A percentile compares a stretch with the other conserved stretches of the same genome.
phyloP scores from a whole-genome alignment of 2,888 invertebrate species.

The Protodeltote pygarga region DNA sequence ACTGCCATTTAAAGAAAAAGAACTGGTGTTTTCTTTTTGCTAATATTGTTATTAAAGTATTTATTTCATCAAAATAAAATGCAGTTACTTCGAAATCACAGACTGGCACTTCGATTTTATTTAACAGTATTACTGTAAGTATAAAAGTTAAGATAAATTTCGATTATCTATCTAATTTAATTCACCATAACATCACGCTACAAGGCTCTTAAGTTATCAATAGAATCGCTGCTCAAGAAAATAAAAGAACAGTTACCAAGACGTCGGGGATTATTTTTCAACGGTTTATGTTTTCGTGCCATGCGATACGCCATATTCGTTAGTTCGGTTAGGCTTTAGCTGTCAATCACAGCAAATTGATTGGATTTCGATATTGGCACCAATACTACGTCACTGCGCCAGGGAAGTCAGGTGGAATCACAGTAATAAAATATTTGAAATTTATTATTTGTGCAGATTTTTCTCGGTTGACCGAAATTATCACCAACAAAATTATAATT shows the following conservation, averaged over 20 bases:
- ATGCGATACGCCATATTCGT: constrained; percentile 48
- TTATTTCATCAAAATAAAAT: too few relatives aligned
- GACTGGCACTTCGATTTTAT: too few relatives aligned
- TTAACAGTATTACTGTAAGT: neutral
- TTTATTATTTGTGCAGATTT: neutral
- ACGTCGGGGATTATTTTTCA: constrained; percentile 22
- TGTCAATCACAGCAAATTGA: constrained; percentile 78
- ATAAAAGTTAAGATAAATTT: constrained; percentile 2
- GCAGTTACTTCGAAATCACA: too few relatives aligned
- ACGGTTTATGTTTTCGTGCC: constrained; percentile 28
- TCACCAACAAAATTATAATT: too few relatives aligned
- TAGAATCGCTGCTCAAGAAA: constrained; percentile 7
- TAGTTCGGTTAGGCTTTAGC: constrained; percentile 57
- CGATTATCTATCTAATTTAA: constrained; percentile 15
- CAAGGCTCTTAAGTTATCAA: constrained; percentile 7
- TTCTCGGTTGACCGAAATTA: neutral
- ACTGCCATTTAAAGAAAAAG: too few relatives aligned
- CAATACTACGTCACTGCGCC: constrained; percentile 60
- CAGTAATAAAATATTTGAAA: constrained; percentile 31
- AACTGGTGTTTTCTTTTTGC: too few relatives aligned
- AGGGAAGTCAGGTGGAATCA: constrained; percentile 42
- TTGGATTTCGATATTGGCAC: constrained; percentile 78
- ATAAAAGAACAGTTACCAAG: constrained; percentile 5
- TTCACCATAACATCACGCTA: neutral
- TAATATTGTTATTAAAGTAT: too few relatives aligned